A percentile compares a stretch with the other conserved stretches of the same genome.
Evolutionary conservation across 2,113 vertebrate species (phyloP).

Genomic region (Bubo blakistoni): DNA sequence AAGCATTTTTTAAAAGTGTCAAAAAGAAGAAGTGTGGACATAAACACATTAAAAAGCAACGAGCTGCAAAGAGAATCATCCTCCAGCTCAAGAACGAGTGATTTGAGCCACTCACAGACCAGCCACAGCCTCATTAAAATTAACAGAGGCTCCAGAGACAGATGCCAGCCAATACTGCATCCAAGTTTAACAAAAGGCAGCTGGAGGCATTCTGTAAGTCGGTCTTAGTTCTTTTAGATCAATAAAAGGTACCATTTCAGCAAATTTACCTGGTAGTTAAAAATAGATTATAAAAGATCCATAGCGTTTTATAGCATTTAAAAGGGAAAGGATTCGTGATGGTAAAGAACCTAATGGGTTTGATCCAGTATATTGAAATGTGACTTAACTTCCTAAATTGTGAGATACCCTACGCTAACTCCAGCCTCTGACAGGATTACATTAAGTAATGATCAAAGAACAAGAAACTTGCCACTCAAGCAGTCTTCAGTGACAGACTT

Average conservation of each 20-base stretch:
- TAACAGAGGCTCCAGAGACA: background rate
- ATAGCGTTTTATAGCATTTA: background rate
- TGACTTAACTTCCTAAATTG: background rate
- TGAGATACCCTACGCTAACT: background rate
- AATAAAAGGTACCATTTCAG: background rate
- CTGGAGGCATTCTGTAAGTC: background rate
- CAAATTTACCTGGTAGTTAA: background rate
- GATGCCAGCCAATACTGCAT: rapidly evolving
- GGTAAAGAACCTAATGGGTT: conserved; percentile 20
- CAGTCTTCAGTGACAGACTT: background rate
- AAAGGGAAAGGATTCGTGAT: background rate
- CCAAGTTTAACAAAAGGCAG: background rate
- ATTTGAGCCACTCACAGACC: background rate
- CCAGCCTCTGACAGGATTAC: conserved; percentile 46
- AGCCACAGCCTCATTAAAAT: background rate
- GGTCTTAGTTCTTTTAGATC: background rate
- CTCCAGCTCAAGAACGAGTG: background rate
- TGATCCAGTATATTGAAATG: background rate
- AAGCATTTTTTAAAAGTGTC: background rate
- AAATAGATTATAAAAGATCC: background rate
- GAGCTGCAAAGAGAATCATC: background rate
- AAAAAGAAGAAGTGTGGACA: background rate
- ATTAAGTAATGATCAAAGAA: conserved; percentile 59
- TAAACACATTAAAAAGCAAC: background rate
- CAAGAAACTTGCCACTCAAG: conserved; percentile 59